A percentile compares a stretch with the other conserved stretches of the same genome.
These are phyloP conservation scores for Lamproptera curius DNA, from an alignment of 2,888 invertebrate genomes.

Conservation along the genomic window DNA sequence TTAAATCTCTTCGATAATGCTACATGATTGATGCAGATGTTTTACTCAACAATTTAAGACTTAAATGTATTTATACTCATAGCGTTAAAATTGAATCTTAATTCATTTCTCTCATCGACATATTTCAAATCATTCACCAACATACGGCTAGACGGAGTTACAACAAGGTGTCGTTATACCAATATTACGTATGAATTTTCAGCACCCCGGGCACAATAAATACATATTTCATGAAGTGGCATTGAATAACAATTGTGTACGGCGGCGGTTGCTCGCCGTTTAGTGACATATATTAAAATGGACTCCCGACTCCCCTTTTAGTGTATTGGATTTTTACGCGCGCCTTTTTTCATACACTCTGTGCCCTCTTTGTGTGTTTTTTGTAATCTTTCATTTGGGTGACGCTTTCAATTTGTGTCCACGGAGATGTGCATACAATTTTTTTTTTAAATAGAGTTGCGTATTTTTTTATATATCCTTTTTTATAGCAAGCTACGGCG, in stretches of 20 bases:
- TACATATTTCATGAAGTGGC: conserved; percentile 67
- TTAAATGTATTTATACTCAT: too few relatives aligned
- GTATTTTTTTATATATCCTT: too few relatives aligned
- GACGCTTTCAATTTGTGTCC: conserved; percentile 16
- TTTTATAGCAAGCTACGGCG: too few relatives aligned
- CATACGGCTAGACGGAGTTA: background rate
- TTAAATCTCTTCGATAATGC: too few relatives aligned
- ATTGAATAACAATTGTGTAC: conserved; percentile 58
- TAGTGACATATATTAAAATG: conserved; percentile 56
- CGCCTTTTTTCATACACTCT: background rate
- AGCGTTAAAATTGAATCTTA: too few relatives aligned
- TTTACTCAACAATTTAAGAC: too few relatives aligned
- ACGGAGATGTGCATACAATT: too few relatives aligned
- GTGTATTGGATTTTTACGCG: conserved; percentile 36
- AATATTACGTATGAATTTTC: conserved; percentile 43
- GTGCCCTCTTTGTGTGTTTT: conserved; percentile 1
- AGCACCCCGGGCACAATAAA: conserved; percentile 44
- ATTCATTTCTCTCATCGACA: too few relatives aligned
- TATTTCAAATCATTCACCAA: background rate
- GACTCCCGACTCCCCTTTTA: conserved; percentile 32
- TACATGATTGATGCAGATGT: too few relatives aligned
- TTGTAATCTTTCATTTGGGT: conserved; percentile 9
- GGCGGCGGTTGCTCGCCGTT: conserved; percentile 28
- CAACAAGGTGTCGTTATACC: conserved; percentile 24
- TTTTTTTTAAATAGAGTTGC: too few relatives aligned